Base-by-base conservation (phyloP, 2,888 invertebrate genomes). In the Epistrophe grossulariae region DNA sequence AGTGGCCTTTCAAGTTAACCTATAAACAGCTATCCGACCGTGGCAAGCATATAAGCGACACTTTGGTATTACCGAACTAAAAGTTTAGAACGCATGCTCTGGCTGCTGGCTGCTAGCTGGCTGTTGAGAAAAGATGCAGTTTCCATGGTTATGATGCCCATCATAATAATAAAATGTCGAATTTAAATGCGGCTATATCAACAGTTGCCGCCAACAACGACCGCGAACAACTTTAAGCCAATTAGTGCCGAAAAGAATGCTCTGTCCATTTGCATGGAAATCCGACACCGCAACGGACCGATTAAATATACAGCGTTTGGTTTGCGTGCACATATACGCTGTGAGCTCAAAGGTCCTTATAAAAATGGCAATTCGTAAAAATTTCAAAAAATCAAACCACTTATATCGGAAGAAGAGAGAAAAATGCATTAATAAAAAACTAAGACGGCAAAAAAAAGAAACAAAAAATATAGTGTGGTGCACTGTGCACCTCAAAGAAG, bases 231-330 rank as follows among this genome's bases (percentile, higher is more conserved):
- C 85, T 87, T 74, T 79, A 79, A 87, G 82, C 79, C 85, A 87
- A 87, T 87, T 87, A 87, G 85, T 82, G 79, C 82, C 64, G 82
- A 87, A 87, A 71, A 74, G 82, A 87, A 81, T 82, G 71, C 85
- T 50, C 28, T 79, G 82, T 52, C 82, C 82, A 40, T 74, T 82
- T 79, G 79, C 79, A 79, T 50, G 43, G 82, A 87, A 78, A 87
- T 87, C 64, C 31, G 85, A 87, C 82, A 87, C 85, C 82, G 64
- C 59, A 77, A 3, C 28, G 13, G 28, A 24, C 28, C 28, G 28
- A 24, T 24, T 24, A 8, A 8, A 5, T 24, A 0, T 31, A 31
- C 17, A 50, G 17, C 10, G 17, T 19, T 15, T 57, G 45, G 71
- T 48, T 45, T 45, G 45, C 24, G n/a, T 24, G 70, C 73, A 62